Evolutionary conservation across 2,888 invertebrate species (phyloP).

Genomic region (Oeneis ivallda): DNA sequence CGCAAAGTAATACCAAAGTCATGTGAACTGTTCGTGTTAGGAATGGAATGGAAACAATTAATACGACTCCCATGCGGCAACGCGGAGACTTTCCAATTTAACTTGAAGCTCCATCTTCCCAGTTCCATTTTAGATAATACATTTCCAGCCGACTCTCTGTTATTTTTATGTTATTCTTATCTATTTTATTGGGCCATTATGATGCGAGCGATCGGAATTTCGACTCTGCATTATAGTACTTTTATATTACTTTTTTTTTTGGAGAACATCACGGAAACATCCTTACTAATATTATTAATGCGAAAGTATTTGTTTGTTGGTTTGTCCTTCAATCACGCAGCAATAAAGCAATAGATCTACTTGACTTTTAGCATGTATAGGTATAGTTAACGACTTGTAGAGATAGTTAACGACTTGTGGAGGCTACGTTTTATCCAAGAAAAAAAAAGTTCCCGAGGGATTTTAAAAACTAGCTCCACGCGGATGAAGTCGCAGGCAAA

Average conservation of each 20-base stretch:
- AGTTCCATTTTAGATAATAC: slow-evolving; percentile 34
- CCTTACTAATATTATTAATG: too few species aligned
- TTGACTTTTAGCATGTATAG: too few species aligned
- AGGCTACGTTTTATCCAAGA: too few species aligned
- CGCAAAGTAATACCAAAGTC: slow-evolving; percentile 49
- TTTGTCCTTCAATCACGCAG: too few species aligned
- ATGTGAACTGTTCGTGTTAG: slow-evolving; percentile 51
- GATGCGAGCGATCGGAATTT: slow-evolving; percentile 37
- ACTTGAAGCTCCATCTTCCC: slow-evolving; percentile 38
- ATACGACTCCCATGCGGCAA: slow-evolving; percentile 47
- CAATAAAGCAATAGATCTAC: too few species aligned
- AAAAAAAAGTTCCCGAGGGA: too few species aligned
- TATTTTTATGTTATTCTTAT: slow-evolving; percentile 40
- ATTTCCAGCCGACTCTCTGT: slow-evolving; percentile 31
- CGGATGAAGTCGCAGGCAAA: background rate
- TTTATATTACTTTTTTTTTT: slow-evolving; percentile 16
- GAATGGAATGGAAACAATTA: slow-evolving; percentile 49
- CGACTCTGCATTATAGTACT: slow-evolving; percentile 33
- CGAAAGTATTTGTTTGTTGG: too few species aligned
- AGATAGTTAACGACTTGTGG: too few species aligned
- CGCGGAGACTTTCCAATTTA: slow-evolving; percentile 41
- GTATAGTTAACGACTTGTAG: too few species aligned
- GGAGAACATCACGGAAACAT: background rate
- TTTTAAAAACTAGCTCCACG: too few species aligned
- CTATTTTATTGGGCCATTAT: slow-evolving; percentile 44